A percentile compares a stretch with the other conserved stretches of the same genome.
These are phyloP conservation scores for Bombus consobrinus DNA, from an alignment of 1,140 invertebrate species.

Conservation along the genomic window DNA sequence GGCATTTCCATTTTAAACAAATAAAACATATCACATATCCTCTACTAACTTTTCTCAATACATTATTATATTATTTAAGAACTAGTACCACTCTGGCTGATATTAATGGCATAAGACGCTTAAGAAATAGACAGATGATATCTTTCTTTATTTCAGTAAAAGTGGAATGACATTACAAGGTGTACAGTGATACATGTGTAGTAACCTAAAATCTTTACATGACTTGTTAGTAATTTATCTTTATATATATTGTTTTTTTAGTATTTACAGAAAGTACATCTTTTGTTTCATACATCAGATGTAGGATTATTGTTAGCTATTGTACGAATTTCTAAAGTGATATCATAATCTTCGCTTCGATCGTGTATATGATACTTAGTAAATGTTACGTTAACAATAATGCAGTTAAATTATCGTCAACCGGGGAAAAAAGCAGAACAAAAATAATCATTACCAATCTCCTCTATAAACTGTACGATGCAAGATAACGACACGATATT, in stretches of 20 bases:
- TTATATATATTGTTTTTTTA: conserved; percentile 56
- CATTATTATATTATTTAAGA: background rate
- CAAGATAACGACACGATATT: conserved; percentile 53
- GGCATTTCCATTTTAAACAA: conserved; percentile 54
- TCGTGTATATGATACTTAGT: conserved; percentile 36
- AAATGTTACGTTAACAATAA: conserved; percentile 17
- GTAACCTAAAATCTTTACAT: conserved; percentile 74
- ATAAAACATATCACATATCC: conserved; percentile 54
- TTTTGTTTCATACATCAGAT: conserved; percentile 33
- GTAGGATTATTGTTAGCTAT: conserved; percentile 41
- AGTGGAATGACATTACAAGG: conserved; percentile 78
- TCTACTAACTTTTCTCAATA: background rate
- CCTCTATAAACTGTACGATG: conserved; percentile 25
- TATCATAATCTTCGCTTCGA: conserved; percentile 58
- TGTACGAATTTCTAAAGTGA: conserved; percentile 48
- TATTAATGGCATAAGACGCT: conserved; percentile 26
- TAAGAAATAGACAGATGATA: conserved; percentile 62
- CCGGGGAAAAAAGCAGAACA: background rate
- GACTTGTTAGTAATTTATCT: conserved; percentile 65
- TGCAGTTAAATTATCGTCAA: background rate
- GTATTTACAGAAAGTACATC: conserved; percentile 74
- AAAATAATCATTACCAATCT: conserved; percentile 16
- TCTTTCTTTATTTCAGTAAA: conserved; percentile 77
- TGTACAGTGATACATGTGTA: conserved; percentile 73
- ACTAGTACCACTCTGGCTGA: conserved; percentile 4